phyloP scores from a whole-genome alignment of 2,113 vertebrate genomes.

The Melanerpes aurifrons region DNA sequence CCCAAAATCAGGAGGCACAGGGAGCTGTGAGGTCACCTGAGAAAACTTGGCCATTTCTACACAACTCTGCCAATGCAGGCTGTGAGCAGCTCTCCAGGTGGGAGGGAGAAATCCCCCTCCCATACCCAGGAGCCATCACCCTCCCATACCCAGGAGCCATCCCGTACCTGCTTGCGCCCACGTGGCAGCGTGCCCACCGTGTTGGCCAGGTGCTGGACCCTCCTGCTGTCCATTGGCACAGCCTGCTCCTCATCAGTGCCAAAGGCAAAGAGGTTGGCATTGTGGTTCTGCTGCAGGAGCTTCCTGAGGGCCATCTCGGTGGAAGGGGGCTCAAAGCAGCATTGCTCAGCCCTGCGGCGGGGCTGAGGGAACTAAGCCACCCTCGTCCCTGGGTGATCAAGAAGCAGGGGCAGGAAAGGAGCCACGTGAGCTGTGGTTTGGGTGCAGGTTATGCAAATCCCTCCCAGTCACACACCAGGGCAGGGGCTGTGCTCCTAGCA shows the following conservation, averaged over 20 bases:
- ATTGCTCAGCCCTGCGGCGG: slow-evolving; percentile 39
- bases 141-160: rapidly evolving
- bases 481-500: not conserved
- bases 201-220: slow-evolving; percentile 67
- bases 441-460: slow-evolving; percentile 70
- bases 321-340: slow-evolving; percentile 41
- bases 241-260: slow-evolving; percentile 40
- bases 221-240: slow-evolving; percentile 62
- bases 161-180: slow-evolving; percentile 81
- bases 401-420: slow-evolving; percentile 77
- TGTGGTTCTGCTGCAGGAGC: slow-evolving; percentile 67
- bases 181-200: slow-evolving; percentile 76
- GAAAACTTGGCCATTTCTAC: too few species aligned
- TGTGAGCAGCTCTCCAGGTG: not conserved
- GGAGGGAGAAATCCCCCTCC: not conserved
- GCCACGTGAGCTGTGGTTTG: slow-evolving; percentile 85
- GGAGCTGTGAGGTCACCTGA: not conserved
- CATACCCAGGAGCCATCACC: too few species aligned
- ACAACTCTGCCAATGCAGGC: rapidly evolving
- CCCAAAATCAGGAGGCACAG: rapidly evolving
- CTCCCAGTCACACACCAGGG: slow-evolving; percentile 58
- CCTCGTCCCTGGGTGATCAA: slow-evolving; percentile 13
- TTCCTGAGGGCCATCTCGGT: slow-evolving; percentile 80
- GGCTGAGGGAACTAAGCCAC: slow-evolving; percentile 47
- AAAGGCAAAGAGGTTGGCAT: slow-evolving; percentile 67